These are phyloP conservation scores for Haliaeetus leucogaster DNA, from an alignment of 2,113 vertebrate species.

Conservation along the genomic window DNA sequence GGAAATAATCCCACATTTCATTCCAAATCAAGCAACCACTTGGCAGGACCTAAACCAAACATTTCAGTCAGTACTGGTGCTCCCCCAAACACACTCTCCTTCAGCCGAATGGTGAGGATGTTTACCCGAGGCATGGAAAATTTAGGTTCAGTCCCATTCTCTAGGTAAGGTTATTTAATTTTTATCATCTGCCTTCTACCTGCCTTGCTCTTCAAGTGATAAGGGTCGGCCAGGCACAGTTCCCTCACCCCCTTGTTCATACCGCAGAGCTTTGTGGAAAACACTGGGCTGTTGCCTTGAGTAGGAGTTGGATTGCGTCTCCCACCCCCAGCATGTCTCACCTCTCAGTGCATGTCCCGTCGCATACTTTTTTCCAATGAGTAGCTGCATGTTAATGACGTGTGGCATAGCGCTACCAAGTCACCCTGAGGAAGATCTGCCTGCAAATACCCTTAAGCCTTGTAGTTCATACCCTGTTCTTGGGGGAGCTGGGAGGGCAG, in stretches of 20 bases:
- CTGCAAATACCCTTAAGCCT: background rate
- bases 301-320: background rate
- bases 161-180: background rate
- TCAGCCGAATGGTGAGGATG: background rate
- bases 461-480: background rate
- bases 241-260: background rate
- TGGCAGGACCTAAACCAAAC: background rate
- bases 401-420: background rate
- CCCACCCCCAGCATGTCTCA: background rate
- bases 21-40: constrained; percentile 22
- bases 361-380: background rate
- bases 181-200: background rate
- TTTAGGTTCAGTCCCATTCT: background rate
- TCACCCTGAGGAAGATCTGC: background rate
- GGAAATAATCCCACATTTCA: background rate
- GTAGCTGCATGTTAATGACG: background rate
- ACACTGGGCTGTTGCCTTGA: background rate
- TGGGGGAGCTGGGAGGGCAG: background rate
- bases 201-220: background rate
- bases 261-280: background rate
- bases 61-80: background rate
- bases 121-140: background rate
- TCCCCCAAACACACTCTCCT: background rate
- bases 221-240: background rate
- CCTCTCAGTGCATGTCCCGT: background rate